Evolutionary conservation across 2,888 invertebrate species (phyloP).

Genomic region (Noctua comes): DNA sequence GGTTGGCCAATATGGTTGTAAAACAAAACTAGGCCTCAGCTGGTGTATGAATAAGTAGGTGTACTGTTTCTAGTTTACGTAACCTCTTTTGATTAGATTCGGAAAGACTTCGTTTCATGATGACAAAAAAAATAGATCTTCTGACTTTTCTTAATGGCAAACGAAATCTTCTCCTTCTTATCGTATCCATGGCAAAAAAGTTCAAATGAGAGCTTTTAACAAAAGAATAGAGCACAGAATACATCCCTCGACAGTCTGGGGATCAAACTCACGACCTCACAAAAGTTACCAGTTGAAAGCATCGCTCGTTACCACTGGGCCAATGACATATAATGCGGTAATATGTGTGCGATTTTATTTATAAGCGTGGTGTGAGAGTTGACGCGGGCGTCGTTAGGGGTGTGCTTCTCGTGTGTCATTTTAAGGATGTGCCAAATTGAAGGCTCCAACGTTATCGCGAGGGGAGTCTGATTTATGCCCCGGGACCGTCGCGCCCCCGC

Average conservation of each 20-base stretch:
- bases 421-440: slow-evolving; percentile 91
- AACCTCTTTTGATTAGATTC: not conserved
- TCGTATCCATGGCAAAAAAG: not conserved
- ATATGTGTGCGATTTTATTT: slow-evolving; percentile 73
- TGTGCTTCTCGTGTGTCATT: slow-evolving; percentile 89
- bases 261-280: slow-evolving; percentile 30
- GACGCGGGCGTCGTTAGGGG: slow-evolving; percentile 87
- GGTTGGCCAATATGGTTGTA: too few relatives aligned
- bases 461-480: slow-evolving; percentile 89
- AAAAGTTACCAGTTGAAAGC: slow-evolving; percentile 34
- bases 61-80: not conserved
- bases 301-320: slow-evolving; percentile 53
- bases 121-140: not conserved
- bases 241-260: not conserved
- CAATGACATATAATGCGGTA: slow-evolving; percentile 67
- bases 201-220: not conserved
- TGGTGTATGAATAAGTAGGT: not conserved
- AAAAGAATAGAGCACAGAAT: not conserved
- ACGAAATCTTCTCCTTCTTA: not conserved
- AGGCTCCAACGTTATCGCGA: slow-evolving; percentile 88
- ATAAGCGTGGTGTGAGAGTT: slow-evolving; percentile 80
- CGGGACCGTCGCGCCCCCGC: slow-evolving; percentile 79
- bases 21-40: not conserved
- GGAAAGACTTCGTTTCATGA: not conserved
- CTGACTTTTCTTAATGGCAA: not conserved